Base-by-base conservation (phyloP, 64 coral and sea anemone species). In the Actinia equina region DNA sequence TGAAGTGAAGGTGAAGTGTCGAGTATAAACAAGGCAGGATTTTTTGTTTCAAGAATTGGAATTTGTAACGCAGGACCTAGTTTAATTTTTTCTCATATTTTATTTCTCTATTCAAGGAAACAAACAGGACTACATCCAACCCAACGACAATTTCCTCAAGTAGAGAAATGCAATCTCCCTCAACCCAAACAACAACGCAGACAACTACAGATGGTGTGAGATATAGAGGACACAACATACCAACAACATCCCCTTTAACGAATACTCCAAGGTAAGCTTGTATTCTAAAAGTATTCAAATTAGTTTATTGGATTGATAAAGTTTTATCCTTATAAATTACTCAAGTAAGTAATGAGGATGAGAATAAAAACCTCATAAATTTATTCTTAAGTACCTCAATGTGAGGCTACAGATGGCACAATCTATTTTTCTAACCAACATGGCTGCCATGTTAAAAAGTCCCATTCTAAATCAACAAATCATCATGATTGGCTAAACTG, bases 141-240 rank as follows among this genome's bases (percentile, higher is more conserved):
- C 51, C 62, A 86, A 91, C 49, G n/a, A 88, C 59, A n/a, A n/a
- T n/a, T 17, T 64, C 93, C 13, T 44, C 52, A 26, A 87, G 46
- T 77, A 54, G 60, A 59, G 88, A 83, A 59, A 26, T 52, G 30
- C 62, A 52, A 58, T 77, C 89, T 77, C 26, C 85, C 22, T 63
- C 87, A 43, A 44, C 90, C 15, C 90, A 79, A 23, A 71, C 80
- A 57, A 64, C 63, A 20, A 52, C 83, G 22, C 85, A 53, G 4
- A 55, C 90, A 83, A 49, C 43, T 0, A 84, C 86, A 41, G 90
- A 92, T 89, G 94, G 94, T n/a, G 57, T 95, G 43, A 84, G 94
- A 77, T 92, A 95, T 62, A 70, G 94, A 87, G 94, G 94, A 54
- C 86, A 91, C 5, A 77, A 69, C 6, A 87, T 84, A 17, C 90